phyloP scores from a whole-genome alignment of 2,797 vertebrate genomes.

The Mormyrops boulengeri region DNA sequence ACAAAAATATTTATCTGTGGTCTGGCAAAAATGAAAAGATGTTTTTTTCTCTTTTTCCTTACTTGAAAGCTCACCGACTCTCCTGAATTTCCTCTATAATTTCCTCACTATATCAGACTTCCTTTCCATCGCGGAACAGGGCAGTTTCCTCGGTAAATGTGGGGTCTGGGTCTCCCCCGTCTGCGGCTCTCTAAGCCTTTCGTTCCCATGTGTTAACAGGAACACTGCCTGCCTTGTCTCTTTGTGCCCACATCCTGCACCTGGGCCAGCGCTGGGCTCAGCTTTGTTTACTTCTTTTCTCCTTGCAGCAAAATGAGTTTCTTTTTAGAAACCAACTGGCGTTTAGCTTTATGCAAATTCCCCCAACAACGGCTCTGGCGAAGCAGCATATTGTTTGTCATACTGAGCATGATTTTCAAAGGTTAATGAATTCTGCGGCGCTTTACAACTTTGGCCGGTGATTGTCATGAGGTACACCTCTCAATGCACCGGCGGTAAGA shows the following conservation, averaged over 20 bases:
- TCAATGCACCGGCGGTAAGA: background rate
- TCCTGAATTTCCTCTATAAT: background rate
- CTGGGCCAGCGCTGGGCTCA: background rate
- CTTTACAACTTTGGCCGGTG: background rate
- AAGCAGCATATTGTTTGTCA: constrained; percentile 19
- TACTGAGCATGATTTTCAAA: constrained; percentile 14
- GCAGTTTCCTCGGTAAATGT: background rate
- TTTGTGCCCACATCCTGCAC: background rate
- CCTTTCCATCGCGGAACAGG: background rate
- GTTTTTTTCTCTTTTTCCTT: background rate
- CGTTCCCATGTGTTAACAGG: background rate
- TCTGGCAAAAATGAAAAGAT: background rate
- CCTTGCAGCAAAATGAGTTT: constrained; percentile 5
- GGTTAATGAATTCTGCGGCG: constrained; percentile 19
- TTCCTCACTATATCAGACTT: background rate
- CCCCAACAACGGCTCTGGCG: background rate
- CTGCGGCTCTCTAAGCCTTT: constrained; percentile 1
- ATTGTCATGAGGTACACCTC: background rate
- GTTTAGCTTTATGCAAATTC: constrained; percentile 23
- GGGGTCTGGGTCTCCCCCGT: background rate
- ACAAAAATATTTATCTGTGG: background rate
- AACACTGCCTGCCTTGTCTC: constrained; percentile 18
- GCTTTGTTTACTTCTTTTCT: background rate
- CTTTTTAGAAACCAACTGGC: constrained; percentile 22
- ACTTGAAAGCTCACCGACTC: background rate